Base-by-base conservation (phyloP, 2,888 invertebrate species). In the Hirudinaria manillensis region DNA sequence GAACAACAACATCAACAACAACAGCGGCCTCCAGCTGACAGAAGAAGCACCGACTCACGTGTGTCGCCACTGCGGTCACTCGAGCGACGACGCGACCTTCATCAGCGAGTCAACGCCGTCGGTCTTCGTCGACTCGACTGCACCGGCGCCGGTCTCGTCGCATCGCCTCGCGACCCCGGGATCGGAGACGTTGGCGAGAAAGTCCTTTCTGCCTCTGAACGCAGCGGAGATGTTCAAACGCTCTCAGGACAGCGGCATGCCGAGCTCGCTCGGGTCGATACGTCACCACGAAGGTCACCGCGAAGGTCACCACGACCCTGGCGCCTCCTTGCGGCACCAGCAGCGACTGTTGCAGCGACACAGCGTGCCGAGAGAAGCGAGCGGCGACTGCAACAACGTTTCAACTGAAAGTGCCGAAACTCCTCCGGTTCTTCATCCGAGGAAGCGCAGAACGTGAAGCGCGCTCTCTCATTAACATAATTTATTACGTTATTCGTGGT, bases 61-160 rank as follows among this genome's bases (percentile, higher is more conserved):
- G 7, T 68, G 68, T 32, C 68, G 36, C 32, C 32, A 68, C 36
- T 68, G 68, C 36, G 68, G 68, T 34, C 68, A 68, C 36, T n/a
- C 36, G n/a, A 10, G 13, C 10, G 36, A 68, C 32, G 68, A 68
- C 36, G 7, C 36, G n/a, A n/a, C 36, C 1, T n/a, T 34, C 36
- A 68, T 68, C 36, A 68, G 68, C 68, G 68, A 68, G 36, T 68
- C 68, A n/a, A 68, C 68, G 68, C 68, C 68, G 32, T 34, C 68
- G 32, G 29, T 61, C 29, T 61, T 61, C 61, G 24, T 27, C 61
- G 61, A 61, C 21, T 61, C 61, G 61, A 61, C 61, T 29, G 61
- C 61, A 61, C 61, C 68, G 36, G 68, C 32, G 7, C 68, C 68
- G 1, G n/a, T 68, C 0, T 34, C 34, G 29, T 32, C 68, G 10